Evolutionary conservation across 2,888 invertebrate species (phyloP).

Genomic region (Mesodorylaimus sp.): DNA sequence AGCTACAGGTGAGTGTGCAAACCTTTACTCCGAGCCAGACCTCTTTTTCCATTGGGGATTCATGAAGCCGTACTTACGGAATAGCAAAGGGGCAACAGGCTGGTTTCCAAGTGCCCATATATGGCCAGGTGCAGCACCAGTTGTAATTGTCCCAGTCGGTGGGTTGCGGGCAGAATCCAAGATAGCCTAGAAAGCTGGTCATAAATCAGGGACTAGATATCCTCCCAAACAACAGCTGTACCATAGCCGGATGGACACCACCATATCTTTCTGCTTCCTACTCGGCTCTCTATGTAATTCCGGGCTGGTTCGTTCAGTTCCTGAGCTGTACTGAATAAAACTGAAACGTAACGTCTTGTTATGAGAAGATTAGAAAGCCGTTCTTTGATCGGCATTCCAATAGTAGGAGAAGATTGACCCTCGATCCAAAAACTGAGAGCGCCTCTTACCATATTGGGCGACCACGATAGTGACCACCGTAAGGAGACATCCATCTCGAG

Average conservation of each 20-base stretch:
- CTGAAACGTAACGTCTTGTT: no score
- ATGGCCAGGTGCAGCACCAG: constrained; percentile 27
- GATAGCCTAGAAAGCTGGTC: constrained; percentile 19
- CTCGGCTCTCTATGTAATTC: constrained; percentile 28
- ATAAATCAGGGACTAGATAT: background rate
- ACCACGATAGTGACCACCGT: no score
- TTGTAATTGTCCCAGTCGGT: constrained; percentile 31
- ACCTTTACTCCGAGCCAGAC: no score
- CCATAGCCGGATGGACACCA: constrained; percentile 31
- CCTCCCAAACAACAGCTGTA: constrained; percentile 9
- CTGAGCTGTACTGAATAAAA: no score
- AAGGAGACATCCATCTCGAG: no score
- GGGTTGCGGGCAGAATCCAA: constrained; percentile 29
- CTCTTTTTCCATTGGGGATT: no score
- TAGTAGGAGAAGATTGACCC: no score
- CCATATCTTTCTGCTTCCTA: constrained; percentile 27
- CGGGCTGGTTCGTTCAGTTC: constrained; percentile 28
- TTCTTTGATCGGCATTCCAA: no score
- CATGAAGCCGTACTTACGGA: constrained; percentile 17
- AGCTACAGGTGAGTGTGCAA: no score
- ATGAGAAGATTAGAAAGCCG: no score
- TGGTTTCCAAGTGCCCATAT: constrained; percentile 26
- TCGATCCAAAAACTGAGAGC: no score
- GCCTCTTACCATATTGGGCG: no score
- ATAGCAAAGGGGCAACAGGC: constrained; percentile 29